These are phyloP conservation scores for Motacilla alba DNA, from an alignment of 2,113 vertebrate genomes.

Conservation along the genomic window DNA sequence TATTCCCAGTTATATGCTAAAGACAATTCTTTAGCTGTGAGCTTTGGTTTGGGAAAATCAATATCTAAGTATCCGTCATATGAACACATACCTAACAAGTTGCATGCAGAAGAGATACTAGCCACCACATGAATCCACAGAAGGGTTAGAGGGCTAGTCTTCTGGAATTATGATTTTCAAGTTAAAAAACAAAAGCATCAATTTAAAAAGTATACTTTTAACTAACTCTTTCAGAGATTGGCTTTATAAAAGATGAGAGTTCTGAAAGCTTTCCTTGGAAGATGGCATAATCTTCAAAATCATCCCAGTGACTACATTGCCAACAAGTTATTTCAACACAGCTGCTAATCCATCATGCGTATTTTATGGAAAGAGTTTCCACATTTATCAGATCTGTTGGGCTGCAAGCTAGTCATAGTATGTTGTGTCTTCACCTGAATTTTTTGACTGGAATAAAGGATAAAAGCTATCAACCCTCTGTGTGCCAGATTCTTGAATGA, in stretches of 20 bases:
- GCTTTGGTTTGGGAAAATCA: neutral
- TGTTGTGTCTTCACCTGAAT: neutral
- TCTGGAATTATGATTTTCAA: neutral
- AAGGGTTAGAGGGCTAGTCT: neutral
- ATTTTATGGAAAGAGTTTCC: neutral
- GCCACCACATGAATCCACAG: neutral
- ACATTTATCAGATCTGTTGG: neutral
- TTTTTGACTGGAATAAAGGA: neutral
- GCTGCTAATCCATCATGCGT: neutral
- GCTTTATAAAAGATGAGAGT: neutral
- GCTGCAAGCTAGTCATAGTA: neutral
- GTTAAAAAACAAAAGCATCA: neutral
- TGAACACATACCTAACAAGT: neutral
- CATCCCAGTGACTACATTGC: neutral
- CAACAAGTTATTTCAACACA: neutral
- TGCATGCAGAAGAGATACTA: neutral
- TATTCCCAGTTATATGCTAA: neutral
- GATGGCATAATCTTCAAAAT: slow-evolving; percentile 12
- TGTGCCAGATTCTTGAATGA: neutral
- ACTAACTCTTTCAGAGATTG: neutral
- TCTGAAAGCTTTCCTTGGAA: slow-evolving; percentile 2
- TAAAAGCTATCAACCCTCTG: neutral
- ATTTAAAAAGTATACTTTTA: neutral
- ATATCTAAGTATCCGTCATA: neutral
- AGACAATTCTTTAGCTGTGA: neutral